Percentiles rank a stretch among this genome's conserved stretches.
phyloP scores from a whole-genome alignment of 2,888 invertebrate species.

The Epistrophe eligans region DNA sequence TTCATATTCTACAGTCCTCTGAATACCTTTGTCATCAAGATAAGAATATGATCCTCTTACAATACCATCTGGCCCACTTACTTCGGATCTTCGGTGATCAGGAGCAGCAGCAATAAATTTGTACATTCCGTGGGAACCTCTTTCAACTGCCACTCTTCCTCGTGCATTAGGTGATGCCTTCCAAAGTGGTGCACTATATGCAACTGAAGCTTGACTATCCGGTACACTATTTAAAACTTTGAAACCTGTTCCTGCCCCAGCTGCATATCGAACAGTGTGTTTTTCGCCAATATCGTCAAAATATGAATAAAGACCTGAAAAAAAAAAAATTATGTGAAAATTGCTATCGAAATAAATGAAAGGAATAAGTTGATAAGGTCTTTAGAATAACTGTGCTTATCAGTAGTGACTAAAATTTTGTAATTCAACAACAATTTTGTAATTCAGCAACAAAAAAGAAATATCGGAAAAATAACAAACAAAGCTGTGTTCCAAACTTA shows the following conservation, averaged over 20 bases:
- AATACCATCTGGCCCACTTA: constrained; percentile 89
- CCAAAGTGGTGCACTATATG: constrained; percentile 87
- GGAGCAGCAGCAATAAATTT: constrained; percentile 91
- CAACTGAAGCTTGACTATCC: constrained; percentile 87
- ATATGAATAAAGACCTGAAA: constrained; percentile 88
- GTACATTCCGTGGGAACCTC: constrained; percentile 90
- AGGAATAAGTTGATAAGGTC: not conserved
- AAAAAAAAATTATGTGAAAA: not conserved
- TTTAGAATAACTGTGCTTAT: not conserved
- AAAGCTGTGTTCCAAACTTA: too few species aligned
- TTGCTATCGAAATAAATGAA: not conserved
- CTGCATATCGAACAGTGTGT: constrained; percentile 90
- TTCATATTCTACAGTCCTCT: constrained; percentile 90
- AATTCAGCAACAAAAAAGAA: too few species aligned
- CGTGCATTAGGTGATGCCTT: constrained; percentile 87
- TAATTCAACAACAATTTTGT: too few species aligned
- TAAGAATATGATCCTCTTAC: constrained; percentile 91
- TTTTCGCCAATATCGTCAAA: constrained; percentile 90
- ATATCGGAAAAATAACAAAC: too few species aligned
- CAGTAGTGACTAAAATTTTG: too few species aligned
- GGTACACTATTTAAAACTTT: constrained; percentile 90
- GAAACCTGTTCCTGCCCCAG: constrained; percentile 90
- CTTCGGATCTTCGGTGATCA: constrained; percentile 90
- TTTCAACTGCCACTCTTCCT: constrained; percentile 89
- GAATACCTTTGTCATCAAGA: constrained; percentile 91